Evolutionary conservation across 2,113 vertebrate genomes (phyloP), one percentile per base, ranked within the genome.

Genomic region (Theristicus caerulescens): DNA sequence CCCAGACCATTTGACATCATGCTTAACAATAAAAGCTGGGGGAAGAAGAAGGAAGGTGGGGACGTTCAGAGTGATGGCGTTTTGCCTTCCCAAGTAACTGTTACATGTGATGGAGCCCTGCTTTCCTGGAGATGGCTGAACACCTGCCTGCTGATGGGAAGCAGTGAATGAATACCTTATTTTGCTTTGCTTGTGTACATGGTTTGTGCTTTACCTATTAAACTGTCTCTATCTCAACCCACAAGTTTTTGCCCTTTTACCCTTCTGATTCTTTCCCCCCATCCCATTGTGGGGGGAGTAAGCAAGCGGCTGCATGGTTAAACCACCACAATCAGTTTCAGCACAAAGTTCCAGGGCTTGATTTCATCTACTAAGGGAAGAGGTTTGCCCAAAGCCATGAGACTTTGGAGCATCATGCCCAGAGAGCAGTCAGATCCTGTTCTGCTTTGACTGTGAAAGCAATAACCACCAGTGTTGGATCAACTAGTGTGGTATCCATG

Each of bases 61-160:
- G 8, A 49, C 2, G 1, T 38, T 61, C 1, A 2, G n/a, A 38
- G 57, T 5, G 11, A 77, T 17, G n/a, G 9, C 5, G 2, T 49
- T 49, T 49, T 36, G 8, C 32, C 58, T 51, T 78, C 46, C 34
- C 15, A 62, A 78, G 74, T 49, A 49, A 38, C 27, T 0, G 0
- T 62, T 62, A 32, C 0, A 2, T 1, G 1, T 38, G 74, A 49
- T 15, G 20, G 27, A 77, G 73, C 15, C 42, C 26, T 31, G 44
- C n/a, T 62, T 32, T 49, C 57, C 74, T 31, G 20, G 44, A 18
- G 15, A 12, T n/a, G 32, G 54, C 40, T n/a, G 52, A 74, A 27
- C 40, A n/a, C 17, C 22, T n/a, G 24, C 54, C 54, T 44, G 31
- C 40, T 1, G 1, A 16, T 34, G 17, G 47, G 47, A 65, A 34